Evolutionary conservation across 2,888 invertebrate species (phyloP), one percentile per base, ranked within the genome.

Genomic region (Acrobasis repandana): DNA sequence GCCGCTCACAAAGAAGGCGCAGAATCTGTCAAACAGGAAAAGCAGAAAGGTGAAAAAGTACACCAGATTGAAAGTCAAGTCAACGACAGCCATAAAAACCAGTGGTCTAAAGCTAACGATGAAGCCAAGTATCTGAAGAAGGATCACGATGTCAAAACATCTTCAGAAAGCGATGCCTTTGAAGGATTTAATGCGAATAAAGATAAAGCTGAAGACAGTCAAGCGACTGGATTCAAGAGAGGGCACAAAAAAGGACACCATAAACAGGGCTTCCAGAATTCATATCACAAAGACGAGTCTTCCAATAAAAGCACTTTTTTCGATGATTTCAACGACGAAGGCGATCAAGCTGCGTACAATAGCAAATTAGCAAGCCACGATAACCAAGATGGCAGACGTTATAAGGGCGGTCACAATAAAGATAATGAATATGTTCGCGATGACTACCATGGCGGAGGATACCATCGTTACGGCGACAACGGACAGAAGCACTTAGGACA

Each of bases 271-370:
- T 95, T 95, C 75, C 94, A 93, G 69, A 95, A 95, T 72, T 93
- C 93, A 14, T 95, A 95, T 71, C 94, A 94, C 71, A 95, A 95
- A 78, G 95, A 95, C 68, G 95, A 95, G 75, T 94, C 94, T 11
- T 95, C 95, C 0, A 94, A 94, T 72, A 95, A 95, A 70, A 94
- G 94, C 61, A 95, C 94, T 34, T 95, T 93, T 80, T 95, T 94
- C 72, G 95, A 95, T 71, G 95, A 95, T 73, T 93, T 83, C 1
- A 90, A 85, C 61, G 93, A 93, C 61, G 93, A 92, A 79, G 88
- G 85, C 1, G 92, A 92, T 63, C 84, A 83, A 76, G 85, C 92
- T 4, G 85, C 84, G 1, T 90, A 88, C 65, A 92, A 90, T 33
- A 91, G 85, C 63, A 84, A 78, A 65, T 62, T 85, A 9, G 91